Conservation (phyloP, 2,797 vertebrate species). For the Peromyscus nudipes region DNA sequence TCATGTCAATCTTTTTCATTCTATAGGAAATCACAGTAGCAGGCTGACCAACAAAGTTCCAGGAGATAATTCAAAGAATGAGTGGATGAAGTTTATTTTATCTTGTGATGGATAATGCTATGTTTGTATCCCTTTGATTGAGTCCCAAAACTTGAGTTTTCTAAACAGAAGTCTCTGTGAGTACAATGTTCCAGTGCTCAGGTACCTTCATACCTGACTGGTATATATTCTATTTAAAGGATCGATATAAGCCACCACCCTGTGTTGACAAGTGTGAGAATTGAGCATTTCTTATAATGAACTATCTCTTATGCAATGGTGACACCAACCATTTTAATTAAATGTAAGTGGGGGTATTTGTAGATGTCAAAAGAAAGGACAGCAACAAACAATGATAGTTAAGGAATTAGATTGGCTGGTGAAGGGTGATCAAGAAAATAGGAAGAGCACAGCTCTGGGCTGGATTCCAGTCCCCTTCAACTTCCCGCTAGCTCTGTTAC, state of each 20-base stretch:
- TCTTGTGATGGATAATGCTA: neutral
- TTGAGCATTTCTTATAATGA: neutral
- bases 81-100: neutral
- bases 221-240: neutral
- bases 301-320: neutral
- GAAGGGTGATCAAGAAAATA: neutral
- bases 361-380: neutral
- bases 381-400: neutral
- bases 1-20: neutral
- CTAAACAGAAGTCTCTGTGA: neutral
- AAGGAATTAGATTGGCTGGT: neutral
- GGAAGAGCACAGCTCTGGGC: neutral
- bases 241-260: neutral
- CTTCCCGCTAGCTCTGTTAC: neutral
- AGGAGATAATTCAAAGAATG: neutral
- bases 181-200: neutral
- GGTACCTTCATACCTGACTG: neutral
- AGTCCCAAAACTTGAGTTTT: neutral
- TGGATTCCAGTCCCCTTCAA: neutral
- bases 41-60: neutral
- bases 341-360: neutral
- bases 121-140: neutral
- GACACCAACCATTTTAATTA: neutral
- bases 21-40: neutral
- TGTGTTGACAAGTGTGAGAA: neutral